phyloP scores from a whole-genome alignment of 2,888 invertebrate species.

The Slavum lentiscoides region DNA sequence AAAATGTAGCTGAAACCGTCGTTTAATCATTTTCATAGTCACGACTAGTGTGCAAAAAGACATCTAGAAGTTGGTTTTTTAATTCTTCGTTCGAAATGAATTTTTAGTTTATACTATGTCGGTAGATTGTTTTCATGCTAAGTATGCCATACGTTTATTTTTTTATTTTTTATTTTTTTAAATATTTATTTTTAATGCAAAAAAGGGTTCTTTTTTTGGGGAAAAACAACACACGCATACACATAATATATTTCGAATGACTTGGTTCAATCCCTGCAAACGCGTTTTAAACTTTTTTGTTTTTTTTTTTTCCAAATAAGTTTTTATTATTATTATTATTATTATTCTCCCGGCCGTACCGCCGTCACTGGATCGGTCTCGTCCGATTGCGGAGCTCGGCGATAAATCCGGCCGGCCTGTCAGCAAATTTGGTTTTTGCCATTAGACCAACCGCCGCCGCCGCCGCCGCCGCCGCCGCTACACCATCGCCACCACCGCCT shows the following conservation, averaged over 20 bases:
- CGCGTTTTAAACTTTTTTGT: slow-evolving; percentile 41
- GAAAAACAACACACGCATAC: background rate
- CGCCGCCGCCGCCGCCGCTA: background rate
- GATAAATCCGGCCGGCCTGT: slow-evolving; percentile 46
- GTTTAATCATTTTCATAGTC: too few species aligned
- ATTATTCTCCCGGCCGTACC: slow-evolving; percentile 10
- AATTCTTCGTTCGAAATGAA: background rate
- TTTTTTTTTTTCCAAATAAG: slow-evolving; percentile 36
- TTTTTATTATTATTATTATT: slow-evolving; percentile 23
- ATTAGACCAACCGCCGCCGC: slow-evolving; percentile 26
- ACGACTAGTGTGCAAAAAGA: too few species aligned
- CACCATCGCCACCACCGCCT: background rate
- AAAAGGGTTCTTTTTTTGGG: background rate
- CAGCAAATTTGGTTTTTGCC: slow-evolving; percentile 49
- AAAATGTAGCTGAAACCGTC: too few species aligned
- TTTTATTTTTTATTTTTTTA: background rate
- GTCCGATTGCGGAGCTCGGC: slow-evolving; percentile 29
- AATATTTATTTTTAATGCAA: background rate
- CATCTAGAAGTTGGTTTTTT: too few species aligned
- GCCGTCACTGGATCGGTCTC: slow-evolving; percentile 31
- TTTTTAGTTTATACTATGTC: background rate
- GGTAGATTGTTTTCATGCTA: background rate
- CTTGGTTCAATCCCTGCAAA: slow-evolving; percentile 21
- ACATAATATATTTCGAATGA: background rate
- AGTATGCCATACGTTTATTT: background rate